Conservation (phyloP, 2,888 invertebrate genomes). For the Lacanobia wlatinum region DNA sequence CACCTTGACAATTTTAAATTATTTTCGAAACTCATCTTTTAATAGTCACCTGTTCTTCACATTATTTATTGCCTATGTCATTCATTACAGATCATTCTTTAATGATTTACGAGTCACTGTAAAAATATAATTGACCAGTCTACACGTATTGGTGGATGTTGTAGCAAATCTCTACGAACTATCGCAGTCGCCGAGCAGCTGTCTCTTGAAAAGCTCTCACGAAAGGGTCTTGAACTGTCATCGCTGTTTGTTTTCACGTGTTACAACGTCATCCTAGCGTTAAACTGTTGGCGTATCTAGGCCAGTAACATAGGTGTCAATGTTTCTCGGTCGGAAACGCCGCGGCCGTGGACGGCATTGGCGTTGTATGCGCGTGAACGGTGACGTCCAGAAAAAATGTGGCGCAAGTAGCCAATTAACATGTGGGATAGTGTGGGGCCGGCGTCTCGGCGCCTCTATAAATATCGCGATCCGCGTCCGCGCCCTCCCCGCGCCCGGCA, state of each 20-base stretch:
- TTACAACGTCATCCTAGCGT: slow-evolving; percentile 74
- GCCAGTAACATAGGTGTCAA: slow-evolving; percentile 88
- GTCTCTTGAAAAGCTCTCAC: slow-evolving; percentile 32
- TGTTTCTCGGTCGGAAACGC: slow-evolving; percentile 86
- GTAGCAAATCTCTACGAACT: neutral
- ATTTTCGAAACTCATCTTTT: slow-evolving; percentile 66
- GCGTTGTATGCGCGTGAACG: slow-evolving; percentile 81
- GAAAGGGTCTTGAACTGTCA: slow-evolving; percentile 70
- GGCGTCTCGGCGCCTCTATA: slow-evolving; percentile 88
- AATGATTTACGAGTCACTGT: neutral
- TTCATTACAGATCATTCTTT: slow-evolving; percentile 5
- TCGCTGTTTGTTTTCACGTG: slow-evolving; percentile 72
- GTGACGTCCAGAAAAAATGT: slow-evolving; percentile 87
- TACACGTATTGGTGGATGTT: slow-evolving; percentile 1
- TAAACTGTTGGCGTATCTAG: slow-evolving; percentile 78
- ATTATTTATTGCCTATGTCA: slow-evolving; percentile 32
- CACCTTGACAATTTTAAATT: slow-evolving; percentile 72
- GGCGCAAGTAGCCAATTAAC: slow-evolving; percentile 88
- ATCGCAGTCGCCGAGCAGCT: slow-evolving; percentile 7
- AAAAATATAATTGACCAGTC: slow-evolving; percentile 1
- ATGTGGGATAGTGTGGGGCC: slow-evolving; percentile 86
- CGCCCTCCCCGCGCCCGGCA: slow-evolving; percentile 70
- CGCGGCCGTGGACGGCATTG: slow-evolving; percentile 83
- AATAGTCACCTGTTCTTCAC: slow-evolving; percentile 42
- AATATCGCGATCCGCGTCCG: slow-evolving; percentile 78